phyloP scores from a whole-genome alignment of 2,888 invertebrate species.

The Eupeodes latifasciatus region DNA sequence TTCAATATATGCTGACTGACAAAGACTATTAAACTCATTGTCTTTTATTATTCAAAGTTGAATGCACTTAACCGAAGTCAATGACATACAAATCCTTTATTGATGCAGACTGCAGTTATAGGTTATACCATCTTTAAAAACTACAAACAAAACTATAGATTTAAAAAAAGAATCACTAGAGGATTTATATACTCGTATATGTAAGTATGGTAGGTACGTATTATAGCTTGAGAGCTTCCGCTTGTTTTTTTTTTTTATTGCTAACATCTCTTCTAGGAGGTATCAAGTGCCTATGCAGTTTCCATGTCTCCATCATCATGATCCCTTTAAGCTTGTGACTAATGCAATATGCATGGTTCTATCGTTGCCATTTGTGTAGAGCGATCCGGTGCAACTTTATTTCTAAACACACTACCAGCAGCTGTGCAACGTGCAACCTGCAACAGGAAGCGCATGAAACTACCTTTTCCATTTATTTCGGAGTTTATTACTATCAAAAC shows the following conservation, averaged over 20 bases:
- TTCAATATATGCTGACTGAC: too few species aligned
- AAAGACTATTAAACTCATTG: too few species aligned
- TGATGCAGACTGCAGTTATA: neutral
- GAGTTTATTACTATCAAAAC: constrained; percentile 58
- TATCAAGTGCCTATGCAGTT: constrained; percentile 12
- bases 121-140: too few species aligned
- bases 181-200: too few species aligned
- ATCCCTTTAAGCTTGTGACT: constrained; percentile 22
- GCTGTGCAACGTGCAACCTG: constrained; percentile 58
- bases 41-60: neutral
- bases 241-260: neutral
- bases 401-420: neutral
- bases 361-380: neutral
- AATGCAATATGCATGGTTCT: constrained; percentile 54
- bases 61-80: constrained; percentile 16
- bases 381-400: neutral
- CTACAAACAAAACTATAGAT: too few species aligned
- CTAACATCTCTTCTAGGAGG: constrained; percentile 3
- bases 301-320: neutral
- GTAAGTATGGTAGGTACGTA: too few species aligned
- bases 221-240: neutral
- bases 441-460: constrained; percentile 46
- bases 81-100: constrained; percentile 20
- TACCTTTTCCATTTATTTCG: constrained; percentile 43
- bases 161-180: neutral